Percentiles rank a stretch among this genome's conserved stretches.
phyloP scores from a whole-genome alignment of 35 echinoderm and acorn worm species.

The Acanthaster planci region DNA sequence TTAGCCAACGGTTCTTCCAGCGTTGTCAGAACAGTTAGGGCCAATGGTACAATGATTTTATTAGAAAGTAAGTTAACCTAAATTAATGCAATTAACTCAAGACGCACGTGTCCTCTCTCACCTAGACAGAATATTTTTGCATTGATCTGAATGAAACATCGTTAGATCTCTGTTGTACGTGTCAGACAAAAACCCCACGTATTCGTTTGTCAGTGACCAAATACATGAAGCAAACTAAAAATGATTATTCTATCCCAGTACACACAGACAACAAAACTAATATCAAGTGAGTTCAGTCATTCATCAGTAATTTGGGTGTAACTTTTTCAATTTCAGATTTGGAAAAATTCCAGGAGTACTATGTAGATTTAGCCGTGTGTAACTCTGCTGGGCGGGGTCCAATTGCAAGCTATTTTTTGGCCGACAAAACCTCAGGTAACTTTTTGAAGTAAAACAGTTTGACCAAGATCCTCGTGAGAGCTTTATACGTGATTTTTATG shows the following conservation, averaged over 20 bases:
- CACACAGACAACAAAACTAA: no score
- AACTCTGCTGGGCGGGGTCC: slow-evolving; percentile 23
- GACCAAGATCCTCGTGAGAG: neutral
- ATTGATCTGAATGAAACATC: no score
- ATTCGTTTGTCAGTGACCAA: no score
- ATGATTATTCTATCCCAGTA: no score
- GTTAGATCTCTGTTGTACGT: no score
- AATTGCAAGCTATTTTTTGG: slow-evolving; percentile 9
- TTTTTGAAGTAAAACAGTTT: neutral
- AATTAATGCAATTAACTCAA: no score
- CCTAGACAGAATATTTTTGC: no score
- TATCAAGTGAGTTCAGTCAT: no score
- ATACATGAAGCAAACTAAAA: no score
- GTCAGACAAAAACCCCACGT: no score
- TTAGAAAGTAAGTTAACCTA: neutral
- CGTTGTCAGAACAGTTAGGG: neutral
- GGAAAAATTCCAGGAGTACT: slow-evolving; percentile 25
- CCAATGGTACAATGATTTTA: slow-evolving; percentile 13
- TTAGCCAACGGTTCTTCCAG: neutral
- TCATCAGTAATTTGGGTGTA: neutral
- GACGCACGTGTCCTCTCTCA: no score
- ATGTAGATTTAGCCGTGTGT: slow-evolving; percentile 7
- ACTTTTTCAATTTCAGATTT: slow-evolving; percentile 22
- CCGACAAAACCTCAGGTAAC: slow-evolving; percentile 17
- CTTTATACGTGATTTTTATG: no score